Percentiles rank a stretch among this genome's conserved stretches.
These are phyloP conservation scores for Pristis pectinata DNA, from an alignment of 2,797 vertebrate genomes.

Conservation along the genomic window DNA sequence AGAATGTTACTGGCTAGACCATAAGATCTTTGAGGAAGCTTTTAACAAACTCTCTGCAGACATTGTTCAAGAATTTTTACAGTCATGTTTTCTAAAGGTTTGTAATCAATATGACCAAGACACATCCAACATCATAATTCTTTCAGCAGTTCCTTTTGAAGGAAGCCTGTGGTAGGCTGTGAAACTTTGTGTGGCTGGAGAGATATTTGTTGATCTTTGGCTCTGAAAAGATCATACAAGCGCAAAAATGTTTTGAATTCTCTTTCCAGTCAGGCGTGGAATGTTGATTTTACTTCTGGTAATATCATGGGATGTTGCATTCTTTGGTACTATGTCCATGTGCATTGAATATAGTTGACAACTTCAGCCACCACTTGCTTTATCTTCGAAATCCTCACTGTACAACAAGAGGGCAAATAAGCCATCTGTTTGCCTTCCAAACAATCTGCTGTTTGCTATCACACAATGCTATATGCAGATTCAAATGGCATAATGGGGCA, in stretches of 20 bases:
- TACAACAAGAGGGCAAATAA: not conserved
- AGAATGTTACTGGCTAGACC: not conserved
- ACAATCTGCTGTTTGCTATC: not conserved
- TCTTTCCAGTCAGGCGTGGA: not conserved
- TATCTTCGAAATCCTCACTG: too few relatives aligned
- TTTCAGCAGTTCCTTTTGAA: not conserved
- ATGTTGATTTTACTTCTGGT: too few relatives aligned
- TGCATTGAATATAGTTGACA: not conserved
- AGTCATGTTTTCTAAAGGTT: not conserved
- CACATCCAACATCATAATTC: not conserved
- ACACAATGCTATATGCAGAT: not conserved
- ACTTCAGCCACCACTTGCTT: not conserved
- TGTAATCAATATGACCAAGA: conserved; percentile 4
- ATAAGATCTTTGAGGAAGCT: not conserved
- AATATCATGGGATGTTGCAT: not conserved
- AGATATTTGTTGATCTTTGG: not conserved
- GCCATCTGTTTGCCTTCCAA: not conserved
- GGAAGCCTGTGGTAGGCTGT: not conserved
- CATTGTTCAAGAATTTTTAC: not conserved
- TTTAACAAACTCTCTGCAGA: not conserved
- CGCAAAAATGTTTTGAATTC: not conserved
- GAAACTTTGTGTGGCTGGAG: not conserved
- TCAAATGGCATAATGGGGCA: not conserved
- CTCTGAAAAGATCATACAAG: not conserved
- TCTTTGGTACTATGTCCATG: not conserved